A percentile compares a stretch with the other conserved stretches of the same genome.
Evolutionary conservation across 2,888 invertebrate species (phyloP).

Genomic region (Apantesis nais): DNA sequence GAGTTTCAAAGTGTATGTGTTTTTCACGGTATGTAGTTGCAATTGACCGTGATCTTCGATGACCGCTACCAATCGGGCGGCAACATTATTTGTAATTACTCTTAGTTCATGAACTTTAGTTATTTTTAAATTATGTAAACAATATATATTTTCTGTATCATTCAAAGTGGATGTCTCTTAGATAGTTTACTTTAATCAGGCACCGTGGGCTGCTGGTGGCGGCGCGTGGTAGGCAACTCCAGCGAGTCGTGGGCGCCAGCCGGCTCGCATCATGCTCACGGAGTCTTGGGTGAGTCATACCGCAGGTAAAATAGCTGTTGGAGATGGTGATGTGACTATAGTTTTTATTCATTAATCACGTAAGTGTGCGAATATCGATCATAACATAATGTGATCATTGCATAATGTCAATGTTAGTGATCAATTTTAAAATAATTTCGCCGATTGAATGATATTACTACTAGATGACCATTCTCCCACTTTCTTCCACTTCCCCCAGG

Average conservation of each 20-base stretch:
- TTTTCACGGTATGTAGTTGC: background rate
- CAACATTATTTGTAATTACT: background rate
- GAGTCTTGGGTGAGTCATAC: slow-evolving; percentile 66
- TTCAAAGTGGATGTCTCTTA: background rate
- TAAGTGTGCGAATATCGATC: no score
- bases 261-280: slow-evolving; percentile 77
- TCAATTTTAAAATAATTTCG: background rate
- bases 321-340: no score
- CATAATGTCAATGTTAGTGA: background rate
- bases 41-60: background rate
- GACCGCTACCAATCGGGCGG: background rate
- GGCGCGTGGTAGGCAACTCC: slow-evolving; percentile 74
- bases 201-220: slow-evolving; percentile 81
- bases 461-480: no score
- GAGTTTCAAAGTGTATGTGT: no score
- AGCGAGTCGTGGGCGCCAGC: slow-evolving; percentile 75
- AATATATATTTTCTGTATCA: no score
- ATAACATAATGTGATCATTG: no score
- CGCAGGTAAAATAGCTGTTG: background rate
- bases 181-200: slow-evolving; percentile 51
- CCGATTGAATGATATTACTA: no score
- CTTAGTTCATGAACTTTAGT: background rate
- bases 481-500: no score
- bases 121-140: background rate
- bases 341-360: background rate